phyloP scores from a whole-genome alignment of 2,888 invertebrate genomes.

The Lucinisca nassula region DNA sequence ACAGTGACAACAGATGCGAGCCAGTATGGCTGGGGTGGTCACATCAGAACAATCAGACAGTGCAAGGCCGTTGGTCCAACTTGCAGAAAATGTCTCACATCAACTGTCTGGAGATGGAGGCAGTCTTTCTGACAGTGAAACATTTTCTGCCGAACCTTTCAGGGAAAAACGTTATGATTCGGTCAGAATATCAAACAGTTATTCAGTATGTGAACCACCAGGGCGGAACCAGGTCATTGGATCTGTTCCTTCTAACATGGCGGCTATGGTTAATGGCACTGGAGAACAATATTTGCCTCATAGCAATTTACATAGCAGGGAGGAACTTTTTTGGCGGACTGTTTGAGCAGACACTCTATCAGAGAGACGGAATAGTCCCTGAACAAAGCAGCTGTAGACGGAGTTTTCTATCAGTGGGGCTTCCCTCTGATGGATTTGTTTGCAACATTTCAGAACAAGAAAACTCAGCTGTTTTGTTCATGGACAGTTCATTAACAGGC shows the following conservation, averaged over 20 bases:
- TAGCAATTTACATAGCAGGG: constrained; percentile 43
- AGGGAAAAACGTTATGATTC: neutral
- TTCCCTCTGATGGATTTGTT: neutral
- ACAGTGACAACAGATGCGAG: constrained; percentile 14
- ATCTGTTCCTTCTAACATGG: constrained; percentile 1
- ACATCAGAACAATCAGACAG: too few relatives aligned
- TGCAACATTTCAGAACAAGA: constrained; percentile 36
- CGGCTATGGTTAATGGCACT: constrained; percentile 26
- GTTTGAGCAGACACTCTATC: constrained; percentile 7
- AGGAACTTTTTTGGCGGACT: constrained; percentile 39
- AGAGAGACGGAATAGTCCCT: constrained; percentile 33
- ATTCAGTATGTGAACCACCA: neutral
- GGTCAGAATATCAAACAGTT: neutral
- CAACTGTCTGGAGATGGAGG: too few relatives aligned
- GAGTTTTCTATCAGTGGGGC: constrained; percentile 39
- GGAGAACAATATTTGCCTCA: constrained; percentile 15
- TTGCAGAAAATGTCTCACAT: too few relatives aligned
- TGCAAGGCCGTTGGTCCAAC: too few relatives aligned
- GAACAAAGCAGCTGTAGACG: constrained; percentile 22
- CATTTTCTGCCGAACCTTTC: constrained; percentile 12
- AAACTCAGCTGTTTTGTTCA: constrained; percentile 31
- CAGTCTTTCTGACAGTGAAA: constrained; percentile 26
- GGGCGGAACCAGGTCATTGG: neutral
- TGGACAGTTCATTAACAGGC: constrained; percentile 40
- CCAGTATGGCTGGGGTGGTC: too few relatives aligned